Base-by-base conservation (phyloP, 2,888 invertebrate species). In the Plagiodera versicolora region DNA sequence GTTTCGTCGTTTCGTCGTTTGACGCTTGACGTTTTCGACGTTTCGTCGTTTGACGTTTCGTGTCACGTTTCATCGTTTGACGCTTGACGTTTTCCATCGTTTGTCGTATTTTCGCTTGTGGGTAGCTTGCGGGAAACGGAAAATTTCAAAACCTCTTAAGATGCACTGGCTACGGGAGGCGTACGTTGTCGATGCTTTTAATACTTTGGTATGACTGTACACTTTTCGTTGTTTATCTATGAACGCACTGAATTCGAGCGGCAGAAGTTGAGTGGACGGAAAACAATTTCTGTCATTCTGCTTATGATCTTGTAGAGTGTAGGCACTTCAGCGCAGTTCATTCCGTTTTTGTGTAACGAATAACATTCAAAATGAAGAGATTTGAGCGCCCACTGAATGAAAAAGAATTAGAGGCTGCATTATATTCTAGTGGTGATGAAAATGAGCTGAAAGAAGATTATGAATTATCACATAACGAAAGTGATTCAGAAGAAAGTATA, bases 371-470 rank as follows among this genome's bases (percentile, higher is more conserved):
- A 46, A 46, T 46, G n/a, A 8, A 46, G 46, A 46, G 17, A 16
- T 46, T 46, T 16, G 46, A 16, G 46, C 46, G 16, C 17, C 8
- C 46, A 46, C 14, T 46, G 17, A 46, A n/a, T 46, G 16, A 46
- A 46, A 46, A 46, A 46, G 14, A 46, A 46, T n/a, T 14, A 46
- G 46, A 6, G 17, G 46, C 24, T 5, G 24, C 6, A 24, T 24
- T 24, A 46, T 16, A 16, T 46, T 16, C 46, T 14, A 14, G 46
- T 46, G 46, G 46, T 46, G 46, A 46, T 46, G 46, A 46, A 46
- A n/a, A 46, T 46, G n/a, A 46, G 46, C 46, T 14, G 17, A 16
- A 46, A 16, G 46, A 46, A 16, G 46, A 16, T 46, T n/a, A 16
- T 16, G 46, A 46, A n/a, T 46, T 3, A 46, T 16, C 46, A 16